A percentile compares a stretch with the other conserved stretches of the same genome.
Conservation (phyloP, 2,113 vertebrate genomes). For the Notarius lentiginosus region DNA sequence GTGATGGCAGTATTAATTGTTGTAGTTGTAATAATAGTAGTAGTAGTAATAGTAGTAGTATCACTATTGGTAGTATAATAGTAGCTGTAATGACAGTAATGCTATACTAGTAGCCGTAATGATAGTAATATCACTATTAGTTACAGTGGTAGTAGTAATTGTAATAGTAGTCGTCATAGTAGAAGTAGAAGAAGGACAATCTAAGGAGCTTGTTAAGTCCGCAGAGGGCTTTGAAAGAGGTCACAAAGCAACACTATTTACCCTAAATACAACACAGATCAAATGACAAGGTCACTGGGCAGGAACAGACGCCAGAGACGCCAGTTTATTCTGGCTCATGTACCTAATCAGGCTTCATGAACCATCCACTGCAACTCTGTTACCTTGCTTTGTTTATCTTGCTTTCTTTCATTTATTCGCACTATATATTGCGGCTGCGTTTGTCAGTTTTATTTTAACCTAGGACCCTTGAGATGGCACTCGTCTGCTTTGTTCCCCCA, state of each 20-base stretch:
- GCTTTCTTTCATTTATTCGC: background rate
- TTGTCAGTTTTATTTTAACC: conserved; percentile 27
- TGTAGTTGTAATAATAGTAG: background rate
- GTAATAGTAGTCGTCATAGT: background rate
- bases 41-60: background rate
- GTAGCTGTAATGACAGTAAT: background rate
- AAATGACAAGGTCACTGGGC: background rate
- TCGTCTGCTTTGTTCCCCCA: background rate
- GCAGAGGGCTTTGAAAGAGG: background rate
- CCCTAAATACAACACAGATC: background rate
- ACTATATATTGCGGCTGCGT: background rate
- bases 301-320: background rate
- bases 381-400: background rate
- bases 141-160: background rate
- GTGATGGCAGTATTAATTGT: background rate
- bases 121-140: background rate
- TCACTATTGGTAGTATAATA: background rate
- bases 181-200: too few species aligned
- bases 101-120: background rate
- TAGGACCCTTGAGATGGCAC: background rate
- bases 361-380: background rate
- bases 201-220: background rate
- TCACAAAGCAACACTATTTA: background rate
- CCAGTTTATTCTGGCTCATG: background rate
- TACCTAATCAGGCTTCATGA: background rate